Evolutionary conservation across 2,888 invertebrate species (phyloP).

Genomic region (Drosophila tripunctata): DNA sequence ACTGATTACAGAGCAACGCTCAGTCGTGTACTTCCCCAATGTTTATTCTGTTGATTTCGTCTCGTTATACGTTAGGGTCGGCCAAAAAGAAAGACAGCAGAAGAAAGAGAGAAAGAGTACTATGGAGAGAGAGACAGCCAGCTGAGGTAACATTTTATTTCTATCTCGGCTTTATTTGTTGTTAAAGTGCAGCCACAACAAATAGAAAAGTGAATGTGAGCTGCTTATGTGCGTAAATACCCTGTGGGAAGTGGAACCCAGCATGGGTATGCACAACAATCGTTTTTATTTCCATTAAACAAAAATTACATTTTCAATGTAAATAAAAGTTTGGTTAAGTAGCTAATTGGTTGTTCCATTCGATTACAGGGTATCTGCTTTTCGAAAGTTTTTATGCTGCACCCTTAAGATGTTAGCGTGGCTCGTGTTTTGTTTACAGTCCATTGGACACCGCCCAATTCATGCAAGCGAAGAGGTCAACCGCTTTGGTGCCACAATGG

Average conservation of each 20-base stretch:
- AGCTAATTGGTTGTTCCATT: neutral
- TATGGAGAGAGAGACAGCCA: neutral
- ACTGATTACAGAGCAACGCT: slow-evolving; percentile 8
- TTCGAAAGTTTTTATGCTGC: neutral
- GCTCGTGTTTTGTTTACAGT: slow-evolving; percentile 29
- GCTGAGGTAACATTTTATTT: slow-evolving; percentile 43
- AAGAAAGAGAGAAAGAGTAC: neutral
- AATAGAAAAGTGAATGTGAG: neutral
- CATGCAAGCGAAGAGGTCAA: slow-evolving; percentile 12
- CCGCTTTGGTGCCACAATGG: slow-evolving; percentile 8
- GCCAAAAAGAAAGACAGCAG: slow-evolving; percentile 16
- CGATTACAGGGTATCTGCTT: neutral
- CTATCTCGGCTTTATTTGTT: slow-evolving; percentile 15
- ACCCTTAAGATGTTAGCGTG: slow-evolving; percentile 2
- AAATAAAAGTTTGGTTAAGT: too few relatives aligned
- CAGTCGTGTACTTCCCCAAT: neutral
- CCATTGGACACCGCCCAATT: slow-evolving; percentile 23
- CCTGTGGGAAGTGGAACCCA: neutral
- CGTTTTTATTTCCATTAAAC: neutral
- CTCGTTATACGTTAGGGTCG: neutral
- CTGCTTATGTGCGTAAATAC: neutral
- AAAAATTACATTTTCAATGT: too few relatives aligned
- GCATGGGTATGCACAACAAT: slow-evolving; percentile 17
- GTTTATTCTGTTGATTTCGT: slow-evolving; percentile 6
- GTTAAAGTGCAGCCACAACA: slow-evolving; percentile 44